phyloP scores from a whole-genome alignment of 2,113 vertebrate genomes.

The Passer montanus region DNA sequence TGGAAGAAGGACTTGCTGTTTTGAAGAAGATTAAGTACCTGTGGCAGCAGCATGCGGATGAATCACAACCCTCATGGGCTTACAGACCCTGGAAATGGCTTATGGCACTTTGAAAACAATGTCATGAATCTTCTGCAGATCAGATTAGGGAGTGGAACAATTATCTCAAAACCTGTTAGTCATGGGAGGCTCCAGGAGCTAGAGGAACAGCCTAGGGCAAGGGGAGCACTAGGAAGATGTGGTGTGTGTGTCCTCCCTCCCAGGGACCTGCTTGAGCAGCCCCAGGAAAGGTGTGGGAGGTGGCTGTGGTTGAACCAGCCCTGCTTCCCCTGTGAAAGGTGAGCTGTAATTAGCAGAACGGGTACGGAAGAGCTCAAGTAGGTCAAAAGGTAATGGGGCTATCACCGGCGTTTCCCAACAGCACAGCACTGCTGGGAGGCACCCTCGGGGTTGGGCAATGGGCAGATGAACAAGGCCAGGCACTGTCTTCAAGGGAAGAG shows the following conservation, averaged over 20 bases:
- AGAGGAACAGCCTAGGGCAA: constrained; percentile 55
- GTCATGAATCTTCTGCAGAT: constrained; percentile 51
- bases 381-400: constrained; percentile 63
- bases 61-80: constrained; percentile 54
- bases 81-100: constrained; percentile 51
- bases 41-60: constrained; percentile 32
- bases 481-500: background rate
- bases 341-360: constrained; percentile 32
- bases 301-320: constrained; percentile 1
- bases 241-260: background rate
- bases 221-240: constrained; percentile 15
- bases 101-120: constrained; percentile 51
- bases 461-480: background rate
- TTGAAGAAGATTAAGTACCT: constrained; percentile 41
- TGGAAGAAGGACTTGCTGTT: constrained; percentile 42
- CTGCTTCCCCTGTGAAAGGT: background rate
- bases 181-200: constrained; percentile 52
- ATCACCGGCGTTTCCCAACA: background rate
- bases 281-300: constrained; percentile 18
- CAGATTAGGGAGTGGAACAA: constrained; percentile 67
- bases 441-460: background rate
- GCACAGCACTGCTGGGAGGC: accelerated
- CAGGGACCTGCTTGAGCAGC: background rate
- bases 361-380: constrained; percentile 25
- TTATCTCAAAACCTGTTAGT: constrained; percentile 69